These are phyloP conservation scores for Syrrhaptes paradoxus DNA, from an alignment of 2,113 vertebrate species.

Conservation along the genomic window DNA sequence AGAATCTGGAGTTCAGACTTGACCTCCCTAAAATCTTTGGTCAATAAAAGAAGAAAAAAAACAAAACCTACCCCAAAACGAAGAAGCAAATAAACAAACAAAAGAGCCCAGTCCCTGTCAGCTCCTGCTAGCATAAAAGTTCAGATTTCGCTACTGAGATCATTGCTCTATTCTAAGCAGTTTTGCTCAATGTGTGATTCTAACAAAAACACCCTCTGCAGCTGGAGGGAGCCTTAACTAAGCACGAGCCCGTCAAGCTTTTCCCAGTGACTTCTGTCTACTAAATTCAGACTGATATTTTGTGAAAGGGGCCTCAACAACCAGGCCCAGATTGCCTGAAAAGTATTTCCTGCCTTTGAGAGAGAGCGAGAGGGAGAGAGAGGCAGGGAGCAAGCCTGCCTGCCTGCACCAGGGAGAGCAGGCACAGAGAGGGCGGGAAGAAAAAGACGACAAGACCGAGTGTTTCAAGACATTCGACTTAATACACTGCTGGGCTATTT, in stretches of 20 bases:
- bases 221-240: slow-evolving; percentile 76
- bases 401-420: slow-evolving; percentile 35
- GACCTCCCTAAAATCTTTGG: slow-evolving; percentile 25
- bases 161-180: slow-evolving; percentile 75
- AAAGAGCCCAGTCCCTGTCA: slow-evolving; percentile 38
- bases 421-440: neutral
- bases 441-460: neutral
- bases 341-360: slow-evolving; percentile 85
- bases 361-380: slow-evolving; percentile 52
- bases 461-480: slow-evolving; percentile 2
- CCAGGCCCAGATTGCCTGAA: slow-evolving; percentile 82
- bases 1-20: slow-evolving; percentile 22
- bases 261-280: slow-evolving; percentile 80
- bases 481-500: neutral
- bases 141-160: slow-evolving; percentile 72
- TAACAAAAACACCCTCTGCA: slow-evolving; percentile 77
- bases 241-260: slow-evolving; percentile 75
- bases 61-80: neutral
- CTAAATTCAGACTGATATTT: slow-evolving; percentile 84
- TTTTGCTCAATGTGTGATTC: slow-evolving; percentile 73
- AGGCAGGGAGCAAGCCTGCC: slow-evolving; percentile 57
- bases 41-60: neutral
- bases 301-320: slow-evolving; percentile 80
- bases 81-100: slow-evolving; percentile 27
- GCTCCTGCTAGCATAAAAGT: slow-evolving; percentile 67